Evolutionary conservation across 1,140 invertebrate genomes (phyloP).

Genomic region (Parasteatoda tepidariorum): DNA sequence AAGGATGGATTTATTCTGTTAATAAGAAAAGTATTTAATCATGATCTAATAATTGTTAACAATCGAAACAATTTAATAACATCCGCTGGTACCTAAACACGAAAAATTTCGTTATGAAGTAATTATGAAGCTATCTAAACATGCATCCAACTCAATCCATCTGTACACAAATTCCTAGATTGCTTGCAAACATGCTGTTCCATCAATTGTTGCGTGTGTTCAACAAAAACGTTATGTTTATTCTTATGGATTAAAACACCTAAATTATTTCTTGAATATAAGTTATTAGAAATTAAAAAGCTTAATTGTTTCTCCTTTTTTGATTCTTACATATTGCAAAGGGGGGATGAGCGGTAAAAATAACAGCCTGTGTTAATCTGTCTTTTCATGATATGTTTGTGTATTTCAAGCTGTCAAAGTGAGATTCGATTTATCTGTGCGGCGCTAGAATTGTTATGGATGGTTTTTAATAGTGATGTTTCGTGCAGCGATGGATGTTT

Average conservation of each 20-base stretch:
- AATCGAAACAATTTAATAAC: no score
- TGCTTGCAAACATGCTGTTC: slow-evolving; percentile 32
- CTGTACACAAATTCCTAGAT: slow-evolving; percentile 1
- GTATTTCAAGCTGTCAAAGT: background rate
- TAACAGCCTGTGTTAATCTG: background rate
- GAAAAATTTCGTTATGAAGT: background rate
- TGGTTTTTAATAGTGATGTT: no score
- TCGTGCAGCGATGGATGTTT: no score
- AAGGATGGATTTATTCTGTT: background rate
- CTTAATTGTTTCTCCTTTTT: no score
- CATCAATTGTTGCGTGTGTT: background rate
- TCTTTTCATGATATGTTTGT: background rate
- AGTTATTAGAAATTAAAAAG: no score
- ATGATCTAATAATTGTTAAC: no score
- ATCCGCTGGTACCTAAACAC: no score
- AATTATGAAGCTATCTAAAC: background rate
- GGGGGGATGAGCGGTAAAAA: background rate
- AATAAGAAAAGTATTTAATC: background rate
- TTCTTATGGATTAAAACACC: no score
- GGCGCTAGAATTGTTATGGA: background rate
- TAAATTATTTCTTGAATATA: no score
- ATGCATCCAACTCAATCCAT: background rate
- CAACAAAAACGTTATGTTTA: background rate
- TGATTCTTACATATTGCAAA: background rate
- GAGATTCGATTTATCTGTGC: background rate